These are phyloP conservation scores for Onthophagus sagittarius DNA, from an alignment of 2,888 invertebrate species.

Conservation along the genomic window DNA sequence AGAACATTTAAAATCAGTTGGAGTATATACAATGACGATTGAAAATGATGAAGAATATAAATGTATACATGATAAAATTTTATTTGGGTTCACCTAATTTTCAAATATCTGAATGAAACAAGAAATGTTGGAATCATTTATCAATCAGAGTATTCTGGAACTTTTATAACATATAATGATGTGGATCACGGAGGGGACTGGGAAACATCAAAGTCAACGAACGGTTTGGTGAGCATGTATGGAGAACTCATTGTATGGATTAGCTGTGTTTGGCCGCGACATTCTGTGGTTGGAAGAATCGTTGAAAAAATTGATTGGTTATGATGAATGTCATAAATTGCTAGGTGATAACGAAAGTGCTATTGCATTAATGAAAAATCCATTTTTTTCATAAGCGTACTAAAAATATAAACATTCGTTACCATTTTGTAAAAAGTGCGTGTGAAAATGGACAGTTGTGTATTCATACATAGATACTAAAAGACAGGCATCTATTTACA, in stretches of 20 bases:
- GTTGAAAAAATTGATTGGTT: background rate
- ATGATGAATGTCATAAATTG: background rate
- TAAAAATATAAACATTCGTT: background rate
- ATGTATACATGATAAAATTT: too few species aligned
- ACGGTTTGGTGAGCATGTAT: slow-evolving; percentile 26
- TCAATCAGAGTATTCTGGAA: background rate
- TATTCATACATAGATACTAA: background rate
- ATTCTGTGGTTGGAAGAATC: slow-evolving; percentile 24
- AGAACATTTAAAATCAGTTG: too few species aligned
- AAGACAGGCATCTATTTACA: background rate
- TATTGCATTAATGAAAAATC: background rate
- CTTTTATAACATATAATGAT: background rate
- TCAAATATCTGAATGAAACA: background rate
- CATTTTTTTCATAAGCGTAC: background rate
- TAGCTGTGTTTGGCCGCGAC: slow-evolving; percentile 34
- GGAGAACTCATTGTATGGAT: slow-evolving; percentile 33
- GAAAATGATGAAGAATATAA: too few species aligned
- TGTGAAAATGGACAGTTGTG: background rate
- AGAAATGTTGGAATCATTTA: too few species aligned
- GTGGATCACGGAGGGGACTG: background rate
- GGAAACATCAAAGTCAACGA: slow-evolving; percentile 24
- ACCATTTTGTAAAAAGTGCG: background rate
- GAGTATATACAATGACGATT: too few species aligned
- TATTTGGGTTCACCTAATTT: background rate
- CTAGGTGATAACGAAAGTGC: background rate